Base-by-base conservation (phyloP, 2,797 vertebrate genomes). In the Brachymystax lenok region DNA sequence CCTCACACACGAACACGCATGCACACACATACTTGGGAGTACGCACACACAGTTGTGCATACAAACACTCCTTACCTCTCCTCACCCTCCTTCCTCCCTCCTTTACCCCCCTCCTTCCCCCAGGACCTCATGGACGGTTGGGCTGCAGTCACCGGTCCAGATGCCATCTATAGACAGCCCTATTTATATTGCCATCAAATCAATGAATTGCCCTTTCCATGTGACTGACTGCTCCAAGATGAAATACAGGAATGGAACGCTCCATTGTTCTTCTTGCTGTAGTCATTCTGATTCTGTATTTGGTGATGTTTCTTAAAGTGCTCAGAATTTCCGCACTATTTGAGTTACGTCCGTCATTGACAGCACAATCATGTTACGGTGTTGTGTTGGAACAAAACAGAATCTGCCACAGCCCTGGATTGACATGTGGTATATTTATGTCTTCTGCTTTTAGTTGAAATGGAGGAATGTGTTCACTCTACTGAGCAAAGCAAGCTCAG, bases 141-240 rank as follows among this genome's bases (percentile, higher is more conserved):
- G 40, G 10, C 40, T 40, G 68, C 35, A 21, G 12, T 46, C 8
- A 50, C 35, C 7, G 19, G 68, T 46, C 35, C 35, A 40, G 68
- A 33, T n/a, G 68, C n/a, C 68, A 46, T 50, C n/a, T 69, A 46
- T 56, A 40, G 74, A 80, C 77, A 76, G 24, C 30, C 27, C 63
- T 76, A 82, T 85, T 86, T 80, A 75, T 51, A 71, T 71, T 68
- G 66, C 78, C 79, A 79, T 86, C 76, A 75, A 54, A 79, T 75
- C 80, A 88, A 86, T 87, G 78, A 81, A 83, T 86, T 81, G 64
- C 56, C 30, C 33, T 33, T 19, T 33, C 33, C 17, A n/a, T 64
- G 54, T 73, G 54, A 71, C 74, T 76, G 69, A 68, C 14, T 54
- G 59, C 59, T 46, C 8, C 40, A 61, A 21, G 7, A 3, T 63